Base-by-base conservation (phyloP, 2,888 invertebrate genomes). In the Erebia palarica region DNA sequence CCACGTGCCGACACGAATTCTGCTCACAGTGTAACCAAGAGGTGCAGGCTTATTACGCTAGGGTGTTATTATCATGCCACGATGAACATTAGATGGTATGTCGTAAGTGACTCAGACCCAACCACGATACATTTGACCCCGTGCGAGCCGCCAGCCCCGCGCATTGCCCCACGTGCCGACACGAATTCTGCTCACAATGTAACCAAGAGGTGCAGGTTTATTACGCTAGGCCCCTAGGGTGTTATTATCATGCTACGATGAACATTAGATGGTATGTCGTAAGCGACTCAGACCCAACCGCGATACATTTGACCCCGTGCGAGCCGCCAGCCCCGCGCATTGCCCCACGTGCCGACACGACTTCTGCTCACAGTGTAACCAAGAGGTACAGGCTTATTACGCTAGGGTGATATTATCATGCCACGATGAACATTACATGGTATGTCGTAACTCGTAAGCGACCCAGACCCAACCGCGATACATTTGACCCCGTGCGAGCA, bases 391-490 rank as follows among this genome's bases (percentile, higher is more conserved):
- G n/a, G n/a, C n/a, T n/a, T n/a, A n/a, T n/a, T n/a, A n/a, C n/a
- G n/a, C n/a, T n/a, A n/a, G n/a, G n/a, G n/a, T n/a, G n/a, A n/a
- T n/a, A n/a, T n/a, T n/a, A n/a, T n/a, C n/a, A n/a, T n/a, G n/a
- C n/a, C n/a, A n/a, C n/a, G n/a, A n/a, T n/a, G n/a, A n/a, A n/a
- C n/a, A n/a, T n/a, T n/a, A n/a, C n/a, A n/a, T n/a, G n/a, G n/a
- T n/a, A n/a, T n/a, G n/a, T n/a, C n/a, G n/a, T n/a, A n/a, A n/a
- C n/a, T n/a, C n/a, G n/a, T n/a, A n/a, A n/a, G n/a, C n/a, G n/a
- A n/a, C n/a, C n/a, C 61, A 95, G 97, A 81, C 97, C 97, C 44
- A 98, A 98, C 80, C 98, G 98, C 92, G 98, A 98, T 90, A 98
- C 98, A 0, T 96, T 98, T 79, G 98, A 98, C 85, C 91, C 94